phyloP scores from a whole-genome alignment of 1,140 invertebrate genomes.

The Diachasma alloeum region DNA sequence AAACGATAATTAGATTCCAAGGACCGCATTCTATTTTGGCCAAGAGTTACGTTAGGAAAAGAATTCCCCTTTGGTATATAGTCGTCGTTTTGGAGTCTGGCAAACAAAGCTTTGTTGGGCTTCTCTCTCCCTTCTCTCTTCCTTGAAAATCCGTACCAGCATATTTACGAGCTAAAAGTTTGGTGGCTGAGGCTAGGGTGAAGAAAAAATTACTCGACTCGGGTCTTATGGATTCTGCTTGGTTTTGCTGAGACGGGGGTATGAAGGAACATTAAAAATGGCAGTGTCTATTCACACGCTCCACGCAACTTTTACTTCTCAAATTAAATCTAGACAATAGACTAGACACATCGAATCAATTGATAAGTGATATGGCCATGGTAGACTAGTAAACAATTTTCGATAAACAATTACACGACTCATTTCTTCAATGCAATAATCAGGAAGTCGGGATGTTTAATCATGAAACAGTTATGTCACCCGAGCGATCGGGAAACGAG shows the following conservation, averaged over 20 bases:
- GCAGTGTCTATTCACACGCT: no score
- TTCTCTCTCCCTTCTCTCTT: not conserved
- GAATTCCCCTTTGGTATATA: conserved; percentile 12
- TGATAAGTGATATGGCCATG: no score
- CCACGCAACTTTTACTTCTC: no score
- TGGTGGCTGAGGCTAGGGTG: conserved; percentile 15
- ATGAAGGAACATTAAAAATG: not conserved
- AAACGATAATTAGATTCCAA: conserved; percentile 34
- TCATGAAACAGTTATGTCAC: no score
- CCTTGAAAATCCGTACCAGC: conserved; percentile 27
- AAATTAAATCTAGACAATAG: no score
- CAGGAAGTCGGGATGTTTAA: no score
- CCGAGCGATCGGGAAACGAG: not conserved
- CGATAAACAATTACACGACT: no score
- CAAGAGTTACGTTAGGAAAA: conserved; percentile 20
- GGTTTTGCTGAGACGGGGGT: not conserved
- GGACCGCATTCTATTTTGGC: conserved; percentile 22
- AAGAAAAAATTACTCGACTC: not conserved
- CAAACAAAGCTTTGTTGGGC: conserved; percentile 29
- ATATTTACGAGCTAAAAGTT: conserved; percentile 38
- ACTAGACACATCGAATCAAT: no score
- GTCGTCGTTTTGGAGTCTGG: conserved; percentile 5
- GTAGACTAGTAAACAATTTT: no score
- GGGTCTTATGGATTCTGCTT: not conserved
- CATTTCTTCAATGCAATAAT: no score